Base-by-base conservation (phyloP, 1,140 invertebrate genomes). In the Trissolcus basalis region DNA sequence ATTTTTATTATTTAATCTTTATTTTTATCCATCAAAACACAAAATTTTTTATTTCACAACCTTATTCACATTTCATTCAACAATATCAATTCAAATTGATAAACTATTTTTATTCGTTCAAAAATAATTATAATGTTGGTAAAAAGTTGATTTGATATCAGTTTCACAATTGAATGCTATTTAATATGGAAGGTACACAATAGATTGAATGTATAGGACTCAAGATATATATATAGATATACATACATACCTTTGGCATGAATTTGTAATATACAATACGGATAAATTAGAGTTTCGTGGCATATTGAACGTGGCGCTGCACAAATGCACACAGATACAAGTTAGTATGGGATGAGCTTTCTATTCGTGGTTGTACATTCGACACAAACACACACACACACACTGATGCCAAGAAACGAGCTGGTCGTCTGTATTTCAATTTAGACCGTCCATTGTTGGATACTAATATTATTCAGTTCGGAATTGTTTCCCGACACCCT, bases 391-490 rank as follows among this genome's bases (percentile, higher is more conserved):
- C 59, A 63, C 58, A 63, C 58, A 58, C 64, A 77, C 68, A 77
- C 74, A 77, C 59, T 6, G 19, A 27, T 43, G 48, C 49, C 60
- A 35, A 61, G 63, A 43, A 55, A 77, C 68, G 74, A 68, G 68
- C 54, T 77, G 61, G 74, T 74, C 72, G 79, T 85, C 84, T 84
- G 83, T 85, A 86, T 86, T 86, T 86, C 84, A 86, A 86, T 85
- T 86, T 86, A 85, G 83, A 81, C 74, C 78, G 80, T 82, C 84
- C 83, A 86, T 85, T 86, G 85, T 86, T 86, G 78, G 83, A 85
- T 85, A 86, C 83, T 86, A 86, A 86, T 86, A 86, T 86, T 86
- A 86, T 86, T 86, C 84, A 86, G 83, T 86, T 85, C 70, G 83
- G 83, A 85, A 86, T 86, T 86, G 85, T 86, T 86, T 86, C 85